These are phyloP conservation scores for Caenorhabditis doughertyi DNA, from an alignment of 2,888 invertebrate genomes.

Conservation along the genomic window DNA sequence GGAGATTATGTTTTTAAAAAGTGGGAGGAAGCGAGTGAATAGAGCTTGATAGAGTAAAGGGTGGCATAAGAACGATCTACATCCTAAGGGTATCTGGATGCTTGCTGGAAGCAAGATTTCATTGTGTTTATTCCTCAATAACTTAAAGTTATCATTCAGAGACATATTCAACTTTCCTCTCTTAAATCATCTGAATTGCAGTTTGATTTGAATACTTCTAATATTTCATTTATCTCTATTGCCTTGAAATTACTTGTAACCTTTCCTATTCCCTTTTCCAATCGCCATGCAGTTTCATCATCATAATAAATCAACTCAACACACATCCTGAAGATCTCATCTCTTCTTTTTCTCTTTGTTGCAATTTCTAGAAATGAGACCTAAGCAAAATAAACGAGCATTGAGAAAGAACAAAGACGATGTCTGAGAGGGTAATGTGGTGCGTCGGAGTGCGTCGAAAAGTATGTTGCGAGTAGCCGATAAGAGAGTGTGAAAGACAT, in stretches of 20 bases:
- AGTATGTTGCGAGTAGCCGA: slow-evolving; percentile 59
- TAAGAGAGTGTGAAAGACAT: slow-evolving; percentile 42
- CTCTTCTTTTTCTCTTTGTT: slow-evolving; percentile 12
- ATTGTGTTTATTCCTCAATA: background rate
- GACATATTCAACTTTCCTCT: too few relatives aligned
- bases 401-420: slow-evolving; percentile 43
- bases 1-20: background rate
- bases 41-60: background rate
- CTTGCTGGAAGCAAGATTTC: background rate
- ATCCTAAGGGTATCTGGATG: background rate
- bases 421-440: slow-evolving; percentile 47
- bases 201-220: too few relatives aligned
- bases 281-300: slow-evolving; percentile 5
- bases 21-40: background rate
- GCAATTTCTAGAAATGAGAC: slow-evolving; percentile 27
- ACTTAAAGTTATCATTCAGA: too few relatives aligned
- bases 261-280: background rate
- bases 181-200: too few relatives aligned
- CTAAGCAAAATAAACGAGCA: slow-evolving; percentile 45
- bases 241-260: background rate
- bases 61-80: background rate
- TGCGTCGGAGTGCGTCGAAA: slow-evolving; percentile 16
- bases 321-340: background rate
- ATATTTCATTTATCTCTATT: background rate
- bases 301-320: slow-evolving; percentile 41